phyloP scores from a whole-genome alignment of 2,113 vertebrate genomes.

The Cyanoderma ruficeps region DNA sequence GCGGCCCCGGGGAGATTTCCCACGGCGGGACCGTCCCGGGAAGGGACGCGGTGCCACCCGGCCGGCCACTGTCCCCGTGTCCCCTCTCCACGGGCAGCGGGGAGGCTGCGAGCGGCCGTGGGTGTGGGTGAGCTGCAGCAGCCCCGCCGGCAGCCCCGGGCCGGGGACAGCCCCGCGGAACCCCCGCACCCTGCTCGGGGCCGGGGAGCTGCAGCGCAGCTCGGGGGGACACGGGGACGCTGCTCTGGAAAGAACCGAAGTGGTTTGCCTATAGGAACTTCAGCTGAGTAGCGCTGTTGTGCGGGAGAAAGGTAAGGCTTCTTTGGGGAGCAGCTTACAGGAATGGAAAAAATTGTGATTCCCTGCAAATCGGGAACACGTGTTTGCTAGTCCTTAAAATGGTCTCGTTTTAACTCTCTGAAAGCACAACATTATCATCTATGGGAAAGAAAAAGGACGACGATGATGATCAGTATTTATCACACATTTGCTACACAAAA shows the following conservation, averaged over 20 bases:
- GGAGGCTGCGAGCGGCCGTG: not conserved
- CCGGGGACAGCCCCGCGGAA: not conserved
- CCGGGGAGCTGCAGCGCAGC: not conserved
- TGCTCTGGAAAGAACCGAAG: not conserved
- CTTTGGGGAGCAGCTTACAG: not conserved
- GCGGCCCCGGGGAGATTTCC: not conserved
- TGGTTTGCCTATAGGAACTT: rapidly evolving
- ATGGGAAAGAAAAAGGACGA: not conserved
- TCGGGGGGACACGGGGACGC: rapidly evolving
- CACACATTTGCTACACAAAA: not conserved
- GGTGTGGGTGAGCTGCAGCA: not conserved
- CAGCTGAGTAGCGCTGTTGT: not conserved
- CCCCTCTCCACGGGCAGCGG: rapidly evolving
- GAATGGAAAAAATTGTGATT: not conserved
- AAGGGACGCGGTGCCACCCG: not conserved
- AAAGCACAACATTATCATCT: not conserved
- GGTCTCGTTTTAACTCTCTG: conserved; percentile 11
- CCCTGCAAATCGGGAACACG: conserved; percentile 26
- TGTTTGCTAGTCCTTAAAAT: not conserved
- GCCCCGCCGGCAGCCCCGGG: no score
- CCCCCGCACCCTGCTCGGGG: no score
- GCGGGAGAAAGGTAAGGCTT: not conserved
- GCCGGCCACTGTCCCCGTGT: not conserved
- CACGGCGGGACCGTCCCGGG: rapidly evolving
- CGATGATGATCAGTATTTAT: not conserved